Conservation (phyloP, 2,888 invertebrate genomes). For the Oscheius sp. region DNA sequence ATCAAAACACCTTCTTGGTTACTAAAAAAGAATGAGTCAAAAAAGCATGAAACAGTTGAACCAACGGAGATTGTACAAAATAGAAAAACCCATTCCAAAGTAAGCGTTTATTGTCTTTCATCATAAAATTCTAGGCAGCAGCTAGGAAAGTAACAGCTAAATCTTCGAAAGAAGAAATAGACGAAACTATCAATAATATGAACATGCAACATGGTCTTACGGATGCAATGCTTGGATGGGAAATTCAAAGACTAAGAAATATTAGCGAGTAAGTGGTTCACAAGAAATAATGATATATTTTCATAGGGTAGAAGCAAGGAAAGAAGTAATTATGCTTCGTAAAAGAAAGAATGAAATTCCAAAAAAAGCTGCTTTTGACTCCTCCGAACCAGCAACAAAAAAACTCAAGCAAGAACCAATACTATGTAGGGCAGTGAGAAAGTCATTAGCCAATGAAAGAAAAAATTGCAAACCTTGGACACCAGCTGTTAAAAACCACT, state of each 20-base stretch:
- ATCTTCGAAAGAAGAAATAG: slow-evolving; percentile 3
- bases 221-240: neutral
- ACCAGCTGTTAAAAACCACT: neutral
- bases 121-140: too few relatives aligned
- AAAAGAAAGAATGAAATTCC: neutral
- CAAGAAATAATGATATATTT: too few relatives aligned
- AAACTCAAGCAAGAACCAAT: neutral
- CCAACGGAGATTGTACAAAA: too few relatives aligned
- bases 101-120: too few relatives aligned
- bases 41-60: too few relatives aligned
- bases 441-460: neutral
- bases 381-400: neutral
- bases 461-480: slow-evolving; percentile 1
- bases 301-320: neutral
- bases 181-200: neutral
- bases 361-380: neutral
- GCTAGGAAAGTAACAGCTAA: too few relatives aligned
- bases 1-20: too few relatives aligned
- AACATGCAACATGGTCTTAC: neutral
- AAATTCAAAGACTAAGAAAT: neutral
- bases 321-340: neutral
- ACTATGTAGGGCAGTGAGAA: neutral
- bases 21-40: too few relatives aligned
- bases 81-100: too few relatives aligned
- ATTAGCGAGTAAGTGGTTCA: neutral